Percentiles rank a stretch among this genome's conserved stretches.
These are phyloP conservation scores for Trachymyrmex cornetzi DNA, from an alignment of 1,140 invertebrate genomes.

Conservation along the genomic window DNA sequence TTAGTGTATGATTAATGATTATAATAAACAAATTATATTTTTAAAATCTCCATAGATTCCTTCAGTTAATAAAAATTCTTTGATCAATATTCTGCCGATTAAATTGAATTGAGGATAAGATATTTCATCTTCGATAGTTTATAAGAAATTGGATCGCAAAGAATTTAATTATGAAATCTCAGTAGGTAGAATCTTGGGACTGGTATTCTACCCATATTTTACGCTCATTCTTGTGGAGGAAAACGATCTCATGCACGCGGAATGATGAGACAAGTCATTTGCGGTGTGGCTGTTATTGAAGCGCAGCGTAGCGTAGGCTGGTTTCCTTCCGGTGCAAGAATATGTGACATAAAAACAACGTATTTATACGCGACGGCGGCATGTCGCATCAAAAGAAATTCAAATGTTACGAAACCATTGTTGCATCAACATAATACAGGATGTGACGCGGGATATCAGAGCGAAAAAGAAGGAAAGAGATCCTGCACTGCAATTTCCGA, in stretches of 20 bases:
- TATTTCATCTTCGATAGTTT: background rate
- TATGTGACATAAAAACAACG: slow-evolving; percentile 36
- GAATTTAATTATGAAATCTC: background rate
- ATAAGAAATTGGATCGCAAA: background rate
- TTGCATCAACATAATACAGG: background rate
- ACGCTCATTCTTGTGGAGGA: background rate
- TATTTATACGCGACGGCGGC: slow-evolving; percentile 18
- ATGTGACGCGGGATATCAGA: background rate
- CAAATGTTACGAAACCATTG: slow-evolving; percentile 34
- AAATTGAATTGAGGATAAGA: background rate
- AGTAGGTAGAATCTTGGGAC: background rate
- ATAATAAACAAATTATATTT: background rate
- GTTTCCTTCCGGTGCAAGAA: slow-evolving; percentile 43
- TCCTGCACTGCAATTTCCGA: background rate
- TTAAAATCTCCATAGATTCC: background rate
- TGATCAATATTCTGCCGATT: background rate
- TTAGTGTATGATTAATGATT: too few species aligned
- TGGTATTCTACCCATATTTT: background rate
- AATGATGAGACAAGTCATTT: background rate
- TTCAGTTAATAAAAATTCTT: background rate
- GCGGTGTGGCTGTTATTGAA: slow-evolving; percentile 34
- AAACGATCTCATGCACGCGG: background rate
- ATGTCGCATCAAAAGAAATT: slow-evolving; percentile 35
- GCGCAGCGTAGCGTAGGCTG: slow-evolving; percentile 6
- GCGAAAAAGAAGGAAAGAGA: slow-evolving; percentile 1